These are phyloP conservation scores for Brassicogethes aeneus DNA, from an alignment of 2,888 invertebrate genomes.

Conservation along the genomic window DNA sequence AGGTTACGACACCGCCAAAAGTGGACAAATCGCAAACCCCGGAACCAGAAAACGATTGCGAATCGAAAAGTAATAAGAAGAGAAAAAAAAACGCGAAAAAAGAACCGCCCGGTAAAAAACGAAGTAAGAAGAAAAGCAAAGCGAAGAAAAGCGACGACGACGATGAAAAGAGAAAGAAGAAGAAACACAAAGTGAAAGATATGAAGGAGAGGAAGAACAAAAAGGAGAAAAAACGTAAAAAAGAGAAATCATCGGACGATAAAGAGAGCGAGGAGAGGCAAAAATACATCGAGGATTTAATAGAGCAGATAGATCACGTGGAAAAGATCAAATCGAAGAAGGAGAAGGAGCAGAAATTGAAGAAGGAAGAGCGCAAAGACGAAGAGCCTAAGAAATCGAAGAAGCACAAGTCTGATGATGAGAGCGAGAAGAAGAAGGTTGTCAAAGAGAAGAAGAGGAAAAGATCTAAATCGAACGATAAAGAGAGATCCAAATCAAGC, in stretches of 20 bases:
- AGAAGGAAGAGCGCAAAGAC: conserved; percentile 6
- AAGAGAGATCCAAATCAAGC: conserved; percentile 2
- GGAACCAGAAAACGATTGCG: conserved; percentile 11
- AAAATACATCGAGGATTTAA: neutral
- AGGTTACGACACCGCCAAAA: neutral
- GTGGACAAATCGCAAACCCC: conserved; percentile 20
- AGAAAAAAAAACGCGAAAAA: conserved; percentile 8
- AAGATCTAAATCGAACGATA: neutral
- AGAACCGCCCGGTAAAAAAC: no score
- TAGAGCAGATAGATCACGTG: conserved; percentile 1
- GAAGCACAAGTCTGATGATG: neutral
- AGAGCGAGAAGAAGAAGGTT: conserved; percentile 1
- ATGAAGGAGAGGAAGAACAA: conserved; percentile 5
- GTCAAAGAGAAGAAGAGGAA: no score
- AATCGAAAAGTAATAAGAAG: conserved; percentile 8
- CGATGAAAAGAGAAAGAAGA: conserved; percentile 5
- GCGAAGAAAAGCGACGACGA: conserved; percentile 3
- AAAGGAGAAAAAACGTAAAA: conserved; percentile 3
- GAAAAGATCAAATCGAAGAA: conserved; percentile 2
- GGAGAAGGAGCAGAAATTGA: conserved; percentile 1
- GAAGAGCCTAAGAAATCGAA: conserved; percentile 3
- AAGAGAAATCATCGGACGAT: neutral
- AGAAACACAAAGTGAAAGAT: conserved; percentile 4
- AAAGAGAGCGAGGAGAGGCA: neutral
- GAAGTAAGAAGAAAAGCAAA: conserved; percentile 7